Conservation (phyloP, 2,888 invertebrate species). For the Conops quadrifasciatus region DNA sequence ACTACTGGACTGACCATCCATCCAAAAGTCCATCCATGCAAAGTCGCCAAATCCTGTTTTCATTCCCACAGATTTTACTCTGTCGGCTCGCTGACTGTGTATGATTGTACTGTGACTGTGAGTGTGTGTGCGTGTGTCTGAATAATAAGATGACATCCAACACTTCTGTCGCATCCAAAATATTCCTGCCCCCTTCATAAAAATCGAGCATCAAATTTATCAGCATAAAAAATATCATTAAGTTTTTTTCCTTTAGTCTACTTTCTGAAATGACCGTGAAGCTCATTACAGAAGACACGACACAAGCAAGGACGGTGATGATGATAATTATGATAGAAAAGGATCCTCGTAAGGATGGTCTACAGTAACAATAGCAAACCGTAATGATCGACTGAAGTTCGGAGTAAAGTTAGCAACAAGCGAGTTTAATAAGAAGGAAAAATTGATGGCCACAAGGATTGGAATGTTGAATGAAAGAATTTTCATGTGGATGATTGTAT, state of each 20-base stretch:
- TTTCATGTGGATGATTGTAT: background rate
- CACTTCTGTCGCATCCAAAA: slow-evolving; percentile 58
- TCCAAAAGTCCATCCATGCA: slow-evolving; percentile 30
- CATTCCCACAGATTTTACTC: slow-evolving; percentile 53
- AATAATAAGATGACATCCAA: slow-evolving; percentile 67
- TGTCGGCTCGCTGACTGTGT: too few relatives aligned
- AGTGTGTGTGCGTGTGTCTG: slow-evolving; percentile 30
- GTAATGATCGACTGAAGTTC: background rate
- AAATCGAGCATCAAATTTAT: slow-evolving; percentile 28
- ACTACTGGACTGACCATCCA: slow-evolving; percentile 25
- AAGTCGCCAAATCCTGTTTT: slow-evolving; percentile 62
- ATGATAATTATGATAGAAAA: slow-evolving; percentile 12
- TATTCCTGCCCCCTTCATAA: slow-evolving; percentile 19
- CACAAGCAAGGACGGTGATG: background rate
- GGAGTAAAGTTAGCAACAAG: background rate
- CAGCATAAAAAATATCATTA: slow-evolving; percentile 17
- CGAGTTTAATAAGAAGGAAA: background rate
- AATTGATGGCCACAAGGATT: slow-evolving; percentile 40
- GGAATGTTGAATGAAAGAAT: too few relatives aligned
- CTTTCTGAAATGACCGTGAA: background rate
- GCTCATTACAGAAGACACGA: background rate
- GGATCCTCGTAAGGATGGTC: slow-evolving; percentile 22
- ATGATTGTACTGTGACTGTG: slow-evolving; percentile 9
- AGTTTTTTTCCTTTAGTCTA: slow-evolving; percentile 1
- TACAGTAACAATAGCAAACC: background rate